Evolutionary conservation across 2,113 vertebrate genomes (phyloP).

Genomic region (Rhinoderma darwinii): DNA sequence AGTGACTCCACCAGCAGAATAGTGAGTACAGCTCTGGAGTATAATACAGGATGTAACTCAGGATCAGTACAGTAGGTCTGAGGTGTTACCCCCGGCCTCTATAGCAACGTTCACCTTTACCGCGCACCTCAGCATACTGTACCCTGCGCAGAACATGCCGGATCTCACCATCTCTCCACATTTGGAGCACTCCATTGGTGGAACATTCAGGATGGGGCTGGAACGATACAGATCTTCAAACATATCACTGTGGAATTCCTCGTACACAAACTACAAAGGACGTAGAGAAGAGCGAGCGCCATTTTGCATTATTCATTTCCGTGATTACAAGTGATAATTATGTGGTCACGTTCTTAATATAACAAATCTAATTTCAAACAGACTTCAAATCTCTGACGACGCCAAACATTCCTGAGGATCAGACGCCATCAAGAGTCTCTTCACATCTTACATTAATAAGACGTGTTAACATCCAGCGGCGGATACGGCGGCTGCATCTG

Average conservation of each 20-base stretch:
- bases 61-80: no score
- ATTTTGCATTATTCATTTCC: constrained; percentile 42
- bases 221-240: constrained; percentile 28
- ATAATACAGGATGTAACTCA: no score
- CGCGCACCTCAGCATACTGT: no score
- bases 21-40: no score
- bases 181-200: not conserved
- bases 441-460: constrained; percentile 41
- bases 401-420: constrained; percentile 47
- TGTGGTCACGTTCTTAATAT: constrained; percentile 47
- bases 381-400: not conserved
- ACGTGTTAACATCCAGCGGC: constrained; percentile 1
- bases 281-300: not conserved
- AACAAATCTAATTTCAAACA: constrained; percentile 53
- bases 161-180: not conserved
- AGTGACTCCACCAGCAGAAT: no score
- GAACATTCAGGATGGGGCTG: no score
- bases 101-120: no score
- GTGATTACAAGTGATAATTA: constrained; percentile 50
- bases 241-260: constrained; percentile 39
- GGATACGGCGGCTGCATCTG: not conserved
- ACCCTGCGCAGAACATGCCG: not conserved
- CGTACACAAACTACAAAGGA: constrained; percentile 25
- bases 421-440: constrained; percentile 26
- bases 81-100: no score